Conservation (phyloP, 2,113 vertebrate genomes). For the Phasianus colchicus region DNA sequence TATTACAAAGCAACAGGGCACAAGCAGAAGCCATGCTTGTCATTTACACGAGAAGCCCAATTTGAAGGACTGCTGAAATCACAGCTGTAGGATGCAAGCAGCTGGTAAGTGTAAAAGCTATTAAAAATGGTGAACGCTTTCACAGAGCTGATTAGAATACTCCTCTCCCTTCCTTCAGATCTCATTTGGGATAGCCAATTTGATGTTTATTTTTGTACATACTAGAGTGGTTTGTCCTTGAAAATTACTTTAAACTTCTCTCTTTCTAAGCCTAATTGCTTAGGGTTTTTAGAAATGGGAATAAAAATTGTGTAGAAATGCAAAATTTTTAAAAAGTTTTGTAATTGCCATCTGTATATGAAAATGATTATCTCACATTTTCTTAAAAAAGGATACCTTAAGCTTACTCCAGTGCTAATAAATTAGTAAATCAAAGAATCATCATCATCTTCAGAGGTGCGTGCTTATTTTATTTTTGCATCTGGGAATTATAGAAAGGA, state of each 20-base stretch:
- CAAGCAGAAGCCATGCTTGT: not conserved
- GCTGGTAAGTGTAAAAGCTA: constrained; percentile 41
- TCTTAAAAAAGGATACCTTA: not conserved
- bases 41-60: not conserved
- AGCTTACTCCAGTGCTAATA: constrained; percentile 7
- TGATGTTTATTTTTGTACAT: constrained; percentile 27
- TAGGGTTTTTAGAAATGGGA: not conserved
- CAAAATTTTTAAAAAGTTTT: not conserved
- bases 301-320: not conserved
- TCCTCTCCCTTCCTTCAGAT: constrained; percentile 8
- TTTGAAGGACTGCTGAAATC: constrained; percentile 8
- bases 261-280: not conserved
- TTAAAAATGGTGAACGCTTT: constrained; percentile 49
- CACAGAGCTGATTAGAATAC: constrained; percentile 37
- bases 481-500: constrained; percentile 41
- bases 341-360: not conserved
- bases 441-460: constrained; percentile 41
- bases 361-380: not conserved
- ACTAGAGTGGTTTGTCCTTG: constrained; percentile 25
- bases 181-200: constrained; percentile 33
- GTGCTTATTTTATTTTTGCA: constrained; percentile 46
- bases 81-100: constrained; percentile 10
- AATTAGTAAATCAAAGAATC: constrained; percentile 19
- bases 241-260: constrained; percentile 14
- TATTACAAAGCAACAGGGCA: not conserved